These are phyloP conservation scores for Coluber constrictor DNA, from an alignment of 2,797 vertebrate species.

Conservation along the genomic window DNA sequence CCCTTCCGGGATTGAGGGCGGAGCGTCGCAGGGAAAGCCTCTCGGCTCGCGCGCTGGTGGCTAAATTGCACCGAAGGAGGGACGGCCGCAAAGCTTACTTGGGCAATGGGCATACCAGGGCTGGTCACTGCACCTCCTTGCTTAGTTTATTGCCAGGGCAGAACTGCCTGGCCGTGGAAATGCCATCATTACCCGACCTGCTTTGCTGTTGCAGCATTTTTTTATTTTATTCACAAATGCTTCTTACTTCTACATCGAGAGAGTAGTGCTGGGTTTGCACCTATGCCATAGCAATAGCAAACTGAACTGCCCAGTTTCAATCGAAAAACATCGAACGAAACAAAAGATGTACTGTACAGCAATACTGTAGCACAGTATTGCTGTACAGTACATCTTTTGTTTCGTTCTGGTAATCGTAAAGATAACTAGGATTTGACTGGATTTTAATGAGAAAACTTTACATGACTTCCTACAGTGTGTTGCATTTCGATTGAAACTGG, in stretches of 20 bases:
- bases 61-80: neutral
- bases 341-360: no score
- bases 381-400: neutral
- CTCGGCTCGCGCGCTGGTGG: neutral
- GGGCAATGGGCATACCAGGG: neutral
- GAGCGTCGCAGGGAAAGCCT: neutral
- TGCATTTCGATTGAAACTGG: neutral
- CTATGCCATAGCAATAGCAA: neutral
- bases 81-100: neutral
- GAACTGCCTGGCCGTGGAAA: neutral
- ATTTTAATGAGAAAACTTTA: neutral
- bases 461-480: neutral
- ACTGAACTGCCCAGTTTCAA: no score
- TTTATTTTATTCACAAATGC: neutral
- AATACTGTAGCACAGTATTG: no score
- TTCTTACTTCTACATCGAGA: neutral
- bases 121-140: neutral
- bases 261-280: neutral
- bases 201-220: neutral
- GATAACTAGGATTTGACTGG: neutral
- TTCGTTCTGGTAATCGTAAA: neutral
- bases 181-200: neutral
- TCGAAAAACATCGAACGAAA: no score
- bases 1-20: neutral
- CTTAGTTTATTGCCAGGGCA: neutral